Conservation (phyloP, 2,797 vertebrate species). For the Austrolebias charrua region DNA sequence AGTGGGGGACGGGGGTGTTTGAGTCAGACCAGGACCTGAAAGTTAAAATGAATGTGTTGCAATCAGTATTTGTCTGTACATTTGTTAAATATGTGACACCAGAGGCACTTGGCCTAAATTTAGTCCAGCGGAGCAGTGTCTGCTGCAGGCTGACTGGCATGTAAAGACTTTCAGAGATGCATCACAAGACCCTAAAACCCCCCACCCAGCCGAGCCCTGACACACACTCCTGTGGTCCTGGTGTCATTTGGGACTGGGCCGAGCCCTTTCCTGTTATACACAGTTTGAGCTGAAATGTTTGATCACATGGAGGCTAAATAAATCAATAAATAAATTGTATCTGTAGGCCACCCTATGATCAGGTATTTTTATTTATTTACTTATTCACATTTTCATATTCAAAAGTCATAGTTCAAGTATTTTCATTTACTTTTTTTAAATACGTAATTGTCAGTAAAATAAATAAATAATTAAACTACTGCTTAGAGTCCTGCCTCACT, state of each 20-base stretch:
- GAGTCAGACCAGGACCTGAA: slow-evolving; percentile 39
- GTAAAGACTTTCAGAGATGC: slow-evolving; percentile 57
- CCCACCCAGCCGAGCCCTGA: not conserved
- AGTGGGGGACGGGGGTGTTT: slow-evolving; percentile 12
- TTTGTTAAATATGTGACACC: slow-evolving; percentile 68
- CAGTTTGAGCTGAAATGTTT: slow-evolving; percentile 7
- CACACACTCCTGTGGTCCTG: slow-evolving; percentile 13
- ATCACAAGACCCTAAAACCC: slow-evolving; percentile 63
- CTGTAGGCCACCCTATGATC: not conserved
- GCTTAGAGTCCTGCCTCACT: not conserved
- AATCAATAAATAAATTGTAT: not conserved
- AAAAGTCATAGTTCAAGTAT: not conserved
- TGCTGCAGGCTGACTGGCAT: slow-evolving; percentile 55
- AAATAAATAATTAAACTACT: not conserved
- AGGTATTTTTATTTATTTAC: not conserved
- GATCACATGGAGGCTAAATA: not conserved
- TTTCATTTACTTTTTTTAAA: no score
- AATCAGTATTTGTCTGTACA: slow-evolving; percentile 57
- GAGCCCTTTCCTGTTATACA: slow-evolving; percentile 14
- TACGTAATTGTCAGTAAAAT: slow-evolving; percentile 36
- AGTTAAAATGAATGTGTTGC: slow-evolving; percentile 38
- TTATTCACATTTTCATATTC: slow-evolving; percentile 20
- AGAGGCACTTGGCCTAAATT: slow-evolving; percentile 73
- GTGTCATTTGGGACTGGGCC: not conserved
- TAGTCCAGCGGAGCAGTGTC: slow-evolving; percentile 58